phyloP scores from a whole-genome alignment of 2,113 vertebrate genomes.

The Chionomys nivalis region DNA sequence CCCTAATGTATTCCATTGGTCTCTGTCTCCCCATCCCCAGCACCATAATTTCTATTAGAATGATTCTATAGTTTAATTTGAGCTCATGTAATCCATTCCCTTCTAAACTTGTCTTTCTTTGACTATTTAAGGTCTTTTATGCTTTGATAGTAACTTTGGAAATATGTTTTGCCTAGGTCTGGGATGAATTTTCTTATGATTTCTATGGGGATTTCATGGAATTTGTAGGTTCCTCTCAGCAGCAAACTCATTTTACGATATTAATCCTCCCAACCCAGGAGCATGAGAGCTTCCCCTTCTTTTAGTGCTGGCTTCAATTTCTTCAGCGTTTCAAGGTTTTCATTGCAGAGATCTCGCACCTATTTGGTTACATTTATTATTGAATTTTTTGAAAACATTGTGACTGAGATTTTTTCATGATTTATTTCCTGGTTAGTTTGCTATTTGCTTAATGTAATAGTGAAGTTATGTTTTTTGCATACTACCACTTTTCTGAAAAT shows the following conservation, averaged over 20 bases:
- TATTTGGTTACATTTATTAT: not conserved
- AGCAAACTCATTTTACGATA: not conserved
- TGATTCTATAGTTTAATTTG: not conserved
- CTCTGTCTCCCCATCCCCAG: not conserved
- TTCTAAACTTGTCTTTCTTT: not conserved
- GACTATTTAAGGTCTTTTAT: not conserved
- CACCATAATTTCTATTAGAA: not conserved
- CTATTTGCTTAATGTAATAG: not conserved
- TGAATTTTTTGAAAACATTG: not conserved
- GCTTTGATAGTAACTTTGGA: not conserved
- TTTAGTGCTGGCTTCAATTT: not conserved
- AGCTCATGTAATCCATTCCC: not conserved
- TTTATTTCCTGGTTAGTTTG: not conserved
- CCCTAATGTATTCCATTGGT: not conserved
- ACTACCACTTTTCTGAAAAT: not conserved
- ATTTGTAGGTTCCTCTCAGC: not conserved
- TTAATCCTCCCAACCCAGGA: not conserved
- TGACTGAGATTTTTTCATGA: not conserved
- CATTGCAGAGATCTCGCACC: not conserved
- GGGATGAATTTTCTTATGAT: not conserved
- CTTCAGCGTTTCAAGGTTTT: not conserved
- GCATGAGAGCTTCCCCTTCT: not conserved
- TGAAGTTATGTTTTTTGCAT: not conserved
- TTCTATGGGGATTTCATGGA: not conserved
- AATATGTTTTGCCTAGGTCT: not conserved